Evolutionary conservation across 2,113 vertebrate genomes (phyloP).

Genomic region (Rhinogobius similis): DNA sequence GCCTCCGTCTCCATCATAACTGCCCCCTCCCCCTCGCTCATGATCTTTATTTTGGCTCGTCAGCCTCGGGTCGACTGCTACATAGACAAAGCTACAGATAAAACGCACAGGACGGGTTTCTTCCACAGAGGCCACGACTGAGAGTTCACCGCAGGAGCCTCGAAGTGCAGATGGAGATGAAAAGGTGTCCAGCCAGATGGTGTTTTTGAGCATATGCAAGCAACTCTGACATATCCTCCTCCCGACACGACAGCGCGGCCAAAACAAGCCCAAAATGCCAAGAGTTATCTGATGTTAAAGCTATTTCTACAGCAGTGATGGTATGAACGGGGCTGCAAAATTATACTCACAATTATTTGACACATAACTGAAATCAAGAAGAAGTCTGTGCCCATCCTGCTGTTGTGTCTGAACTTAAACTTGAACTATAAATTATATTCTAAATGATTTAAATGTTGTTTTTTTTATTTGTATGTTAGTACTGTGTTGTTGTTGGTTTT

Average conservation of each 20-base stretch:
- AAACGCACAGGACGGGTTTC: too few relatives aligned
- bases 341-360: too few relatives aligned
- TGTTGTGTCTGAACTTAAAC: too few relatives aligned
- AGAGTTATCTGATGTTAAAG: slow-evolving; percentile 19
- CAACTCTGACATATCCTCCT: slow-evolving; percentile 25
- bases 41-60: slow-evolving; percentile 1
- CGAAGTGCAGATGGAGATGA: slow-evolving; percentile 34
- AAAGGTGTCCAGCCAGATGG: slow-evolving; percentile 52
- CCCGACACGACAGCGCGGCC: background rate
- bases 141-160: slow-evolving; percentile 14
- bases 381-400: too few relatives aligned
- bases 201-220: slow-evolving; percentile 39
- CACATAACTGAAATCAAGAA: too few relatives aligned
- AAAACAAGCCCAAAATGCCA: background rate
- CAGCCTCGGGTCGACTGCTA: background rate
- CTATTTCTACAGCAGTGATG: too few relatives aligned
- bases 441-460: too few relatives aligned
- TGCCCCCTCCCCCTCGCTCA: slow-evolving; percentile 18
- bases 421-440: too few relatives aligned
- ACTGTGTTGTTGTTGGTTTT: too few relatives aligned
- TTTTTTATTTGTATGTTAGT: too few relatives aligned
- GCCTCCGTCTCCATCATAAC: background rate
- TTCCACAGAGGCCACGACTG: background rate
- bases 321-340: too few relatives aligned
- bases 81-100: too few relatives aligned